Conservation (phyloP, 2,797 vertebrate genomes). For the Helostoma temminkii region DNA sequence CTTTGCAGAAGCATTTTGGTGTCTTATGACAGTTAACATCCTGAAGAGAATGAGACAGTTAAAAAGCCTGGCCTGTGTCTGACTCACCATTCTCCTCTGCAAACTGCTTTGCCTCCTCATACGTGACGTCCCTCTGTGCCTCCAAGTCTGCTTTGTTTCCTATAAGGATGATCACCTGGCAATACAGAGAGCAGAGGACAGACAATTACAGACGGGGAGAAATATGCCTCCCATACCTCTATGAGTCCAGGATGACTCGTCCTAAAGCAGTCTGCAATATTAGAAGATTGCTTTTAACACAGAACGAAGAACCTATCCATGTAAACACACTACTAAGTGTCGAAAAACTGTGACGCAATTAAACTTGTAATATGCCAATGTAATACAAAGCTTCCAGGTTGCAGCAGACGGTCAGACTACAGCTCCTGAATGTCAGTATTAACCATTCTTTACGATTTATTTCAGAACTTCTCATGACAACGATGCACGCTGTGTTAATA, state of each 20-base stretch:
- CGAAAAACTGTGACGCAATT: slow-evolving; percentile 35
- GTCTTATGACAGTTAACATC: background rate
- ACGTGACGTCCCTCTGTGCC: slow-evolving; percentile 98
- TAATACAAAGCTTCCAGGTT: slow-evolving; percentile 20
- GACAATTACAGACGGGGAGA: background rate
- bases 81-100: slow-evolving; percentile 98
- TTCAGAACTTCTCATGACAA: background rate
- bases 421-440: background rate
- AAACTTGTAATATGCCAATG: slow-evolving; percentile 24
- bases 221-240: background rate
- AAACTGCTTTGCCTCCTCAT: slow-evolving; percentile 99
- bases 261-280: background rate
- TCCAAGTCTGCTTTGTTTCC: slow-evolving; percentile 99
- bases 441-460: background rate
- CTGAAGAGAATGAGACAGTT: background rate
- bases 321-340: background rate
- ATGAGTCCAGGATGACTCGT: background rate
- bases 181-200: slow-evolving; percentile 25
- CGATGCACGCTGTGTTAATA: too few relatives aligned
- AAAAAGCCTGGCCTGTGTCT: background rate
- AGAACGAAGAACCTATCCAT: background rate
- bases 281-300: slow-evolving; percentile 5
- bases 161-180: slow-evolving; percentile 98
- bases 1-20: background rate
- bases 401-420: background rate